Base-by-base conservation (phyloP, 2,888 invertebrate species). In the Morpho deidamia region DNA sequence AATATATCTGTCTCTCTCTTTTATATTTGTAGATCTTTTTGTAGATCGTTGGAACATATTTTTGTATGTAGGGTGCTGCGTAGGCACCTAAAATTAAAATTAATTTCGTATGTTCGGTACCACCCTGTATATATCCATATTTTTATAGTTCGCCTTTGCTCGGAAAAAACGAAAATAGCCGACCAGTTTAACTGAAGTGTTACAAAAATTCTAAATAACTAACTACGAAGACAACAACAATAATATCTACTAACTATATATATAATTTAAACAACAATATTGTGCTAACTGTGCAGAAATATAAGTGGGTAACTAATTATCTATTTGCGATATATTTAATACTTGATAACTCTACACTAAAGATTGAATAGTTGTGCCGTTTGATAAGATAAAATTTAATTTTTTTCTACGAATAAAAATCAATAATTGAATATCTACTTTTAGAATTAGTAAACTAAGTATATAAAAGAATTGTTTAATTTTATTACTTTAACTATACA, bases 261-360 rank as follows among this genome's bases (percentile, higher is more conserved):
- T 55, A 47, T 38, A 10, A 43, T 52, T 51, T 68, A 69, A 74
- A 70, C 71, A 75, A 72, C 68, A 70, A 69, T 68, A 71, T 75
- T 79, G 84, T 86, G 84, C 84, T 69, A 72, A 76, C 67, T 73
- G 86, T 86, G 87, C 83, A 77, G 67, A 69, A 56, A 62, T 67
- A 69, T 65, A 71, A 66, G 62, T 49, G 14, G 51, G 38, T 72
- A 71, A 71, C 64, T 69, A 69, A 60, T 63, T 71, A 72, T 64
- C 60, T 61, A 67, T 67, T 63, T 66, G 66, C 64, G 61, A 69
- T 23, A 68, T 64, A 65, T 70, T 62, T 61, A 63, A 58, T 63
- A 63, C 58, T 60, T 59, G 70, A 66, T 52, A 52, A 41, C 34
- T 41, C 59, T 56, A 59, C 34, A 47, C 56, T 59, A 59, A 44